phyloP scores from a whole-genome alignment of 2,888 invertebrate species.

The Sesamia inferens region DNA sequence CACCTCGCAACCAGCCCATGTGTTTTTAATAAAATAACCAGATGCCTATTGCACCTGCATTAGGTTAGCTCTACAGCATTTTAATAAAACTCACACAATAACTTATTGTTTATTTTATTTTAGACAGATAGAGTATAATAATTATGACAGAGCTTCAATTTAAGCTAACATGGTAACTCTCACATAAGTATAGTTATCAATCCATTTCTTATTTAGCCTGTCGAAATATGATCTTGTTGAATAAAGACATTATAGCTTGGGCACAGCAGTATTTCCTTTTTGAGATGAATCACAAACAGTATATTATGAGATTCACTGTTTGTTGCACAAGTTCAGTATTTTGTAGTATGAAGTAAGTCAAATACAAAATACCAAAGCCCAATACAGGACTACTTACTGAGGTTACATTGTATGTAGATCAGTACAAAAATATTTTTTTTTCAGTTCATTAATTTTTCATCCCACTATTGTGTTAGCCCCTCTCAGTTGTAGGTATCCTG shows the following conservation, averaged over 20 bases:
- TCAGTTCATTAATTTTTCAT: conserved; percentile 68
- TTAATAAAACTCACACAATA: background rate
- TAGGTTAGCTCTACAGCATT: background rate
- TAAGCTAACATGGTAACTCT: too few relatives aligned
- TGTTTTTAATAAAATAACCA: too few relatives aligned
- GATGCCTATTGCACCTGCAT: background rate
- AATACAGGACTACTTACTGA: background rate
- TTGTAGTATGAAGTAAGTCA: background rate
- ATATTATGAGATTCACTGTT: too few relatives aligned
- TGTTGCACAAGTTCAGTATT: background rate
- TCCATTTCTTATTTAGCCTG: too few relatives aligned
- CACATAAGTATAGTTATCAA: too few relatives aligned
- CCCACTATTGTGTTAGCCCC: conserved; percentile 95
- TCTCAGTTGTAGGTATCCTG: conserved; percentile 96
- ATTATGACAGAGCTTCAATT: too few relatives aligned
- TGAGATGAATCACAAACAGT: too few relatives aligned
- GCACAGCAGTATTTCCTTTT: too few relatives aligned
- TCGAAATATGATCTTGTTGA: too few relatives aligned
- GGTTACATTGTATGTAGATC: background rate
- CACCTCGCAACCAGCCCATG: too few relatives aligned
- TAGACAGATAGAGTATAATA: too few relatives aligned
- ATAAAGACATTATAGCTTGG: too few relatives aligned
- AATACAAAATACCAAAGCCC: background rate
- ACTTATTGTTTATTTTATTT: background rate
- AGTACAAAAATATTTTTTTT: background rate